Conservation (phyloP, 2,797 vertebrate genomes). For the Hoplostethus atlanticus region DNA sequence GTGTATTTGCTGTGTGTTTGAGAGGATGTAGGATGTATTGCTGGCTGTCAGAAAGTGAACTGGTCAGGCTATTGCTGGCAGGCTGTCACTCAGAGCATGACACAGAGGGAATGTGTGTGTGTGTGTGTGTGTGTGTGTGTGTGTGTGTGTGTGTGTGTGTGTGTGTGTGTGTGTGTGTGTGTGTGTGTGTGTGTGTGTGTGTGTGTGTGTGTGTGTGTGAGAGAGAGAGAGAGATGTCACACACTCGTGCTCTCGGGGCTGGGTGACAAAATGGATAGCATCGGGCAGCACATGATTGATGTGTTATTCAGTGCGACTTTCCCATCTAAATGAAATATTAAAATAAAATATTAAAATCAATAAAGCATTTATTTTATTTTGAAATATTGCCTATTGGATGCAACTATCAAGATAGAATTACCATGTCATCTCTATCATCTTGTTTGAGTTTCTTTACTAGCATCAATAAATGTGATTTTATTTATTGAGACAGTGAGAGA, state of each 20-base stretch:
- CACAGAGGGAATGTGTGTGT: neutral
- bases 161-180: neutral
- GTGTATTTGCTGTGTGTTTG: conserved; percentile 8
- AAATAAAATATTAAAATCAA: neutral
- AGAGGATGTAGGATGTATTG: conserved; percentile 24
- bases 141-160: too few species aligned
- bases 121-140: too few species aligned
- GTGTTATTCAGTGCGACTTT: conserved; percentile 13
- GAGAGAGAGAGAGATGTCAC: neutral
- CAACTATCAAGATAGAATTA: neutral
- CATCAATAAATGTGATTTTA: neutral
- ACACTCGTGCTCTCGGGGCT: neutral
- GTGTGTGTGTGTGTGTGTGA: neutral
- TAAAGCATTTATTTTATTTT: neutral
- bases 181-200: too few species aligned
- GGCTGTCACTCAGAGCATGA: conserved; percentile 41
- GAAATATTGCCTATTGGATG: neutral
- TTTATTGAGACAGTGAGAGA: conserved; percentile 6
- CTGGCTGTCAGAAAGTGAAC: conserved; percentile 47
- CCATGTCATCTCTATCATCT: neutral
- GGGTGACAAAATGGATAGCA: conserved; percentile 27
- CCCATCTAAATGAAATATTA: neutral
- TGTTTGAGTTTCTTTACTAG: neutral
- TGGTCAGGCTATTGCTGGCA: conserved; percentile 32
- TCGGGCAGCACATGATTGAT: conserved; percentile 36